Base-by-base conservation (phyloP, 1,140 invertebrate genomes). In the Dreissena rostriformis region DNA sequence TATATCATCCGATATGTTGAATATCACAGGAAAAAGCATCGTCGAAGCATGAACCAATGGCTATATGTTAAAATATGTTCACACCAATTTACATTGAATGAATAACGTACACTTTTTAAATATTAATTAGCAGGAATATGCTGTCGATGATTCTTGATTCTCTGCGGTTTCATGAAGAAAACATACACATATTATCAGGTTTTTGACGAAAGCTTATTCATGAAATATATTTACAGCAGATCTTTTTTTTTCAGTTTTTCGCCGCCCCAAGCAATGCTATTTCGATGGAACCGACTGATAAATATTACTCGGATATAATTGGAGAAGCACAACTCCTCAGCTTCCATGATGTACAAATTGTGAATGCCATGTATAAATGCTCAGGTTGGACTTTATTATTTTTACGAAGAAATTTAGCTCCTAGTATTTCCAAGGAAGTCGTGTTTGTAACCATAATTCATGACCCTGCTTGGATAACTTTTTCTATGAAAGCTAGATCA, bases 331-430 rank as follows among this genome's bases (percentile, higher is more conserved):
- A 51, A 6, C 24, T 29, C 19, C 26, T 76, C 12, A 83, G 81
- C 51, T 83, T 70, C 49, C 63, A 77, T 49, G 81, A 83, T 53
- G 72, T 71, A 17, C 24, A 61, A 39, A 76, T 76, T 7, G 81
- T 67, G 0, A 83, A 75, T 24, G 74, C 76, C 49, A 53, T 76
- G 51, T 83, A 83, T 57, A 75, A 70, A 0, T 83, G 81, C 29
- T 76, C 81, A 39, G 73, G 81, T 83, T 75, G 26, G 14, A 14
- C 53, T 53, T 68, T 19, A 22, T 19, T 26, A 19, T 19, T 26
- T 19, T 22, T 6, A 26, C 7, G 17, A 26, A 8, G 29, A 19
- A 39, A 39, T 39, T 39, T 22, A 29, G 17, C 17, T 22, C 22
- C 15, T 22, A 22, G 22, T 19, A 68, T 29, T 19, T 26, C 22